Evolutionary conservation across 1,140 invertebrate species (phyloP).

Genomic region (Brachionus paranguensis): DNA sequence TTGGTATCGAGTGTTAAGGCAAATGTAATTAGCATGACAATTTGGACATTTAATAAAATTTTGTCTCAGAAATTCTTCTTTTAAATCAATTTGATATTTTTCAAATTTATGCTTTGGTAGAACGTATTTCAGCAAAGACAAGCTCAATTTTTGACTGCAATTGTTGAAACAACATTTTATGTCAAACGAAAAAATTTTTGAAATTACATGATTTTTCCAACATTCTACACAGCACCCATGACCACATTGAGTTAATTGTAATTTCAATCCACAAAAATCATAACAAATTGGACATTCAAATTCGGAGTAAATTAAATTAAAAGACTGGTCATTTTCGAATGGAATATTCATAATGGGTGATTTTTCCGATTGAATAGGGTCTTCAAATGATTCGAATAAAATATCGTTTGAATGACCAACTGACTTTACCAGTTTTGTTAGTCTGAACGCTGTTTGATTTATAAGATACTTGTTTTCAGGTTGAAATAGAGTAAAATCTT

Average conservation of each 20-base stretch:
- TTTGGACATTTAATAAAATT: not conserved
- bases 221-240: not conserved
- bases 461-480: not conserved
- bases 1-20: not conserved
- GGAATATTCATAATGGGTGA: not conserved
- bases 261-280: not conserved
- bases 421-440: not conserved
- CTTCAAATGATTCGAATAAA: not conserved
- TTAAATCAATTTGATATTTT: not conserved
- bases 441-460: not conserved
- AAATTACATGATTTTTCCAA: not conserved
- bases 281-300: not conserved
- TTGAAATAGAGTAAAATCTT: not conserved
- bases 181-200: not conserved
- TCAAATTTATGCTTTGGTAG: not conserved
- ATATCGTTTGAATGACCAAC: not conserved
- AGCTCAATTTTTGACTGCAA: not conserved
- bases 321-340: not conserved
- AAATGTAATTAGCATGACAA: not conserved
- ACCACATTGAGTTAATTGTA: not conserved
- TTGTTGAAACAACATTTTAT: not conserved
- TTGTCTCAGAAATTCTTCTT: not conserved
- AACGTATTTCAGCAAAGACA: not conserved
- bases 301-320: not conserved
- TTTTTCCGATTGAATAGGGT: not conserved